Evolutionary conservation across 2,888 invertebrate species (phyloP).

Genomic region (Iselma pallidipennis): DNA sequence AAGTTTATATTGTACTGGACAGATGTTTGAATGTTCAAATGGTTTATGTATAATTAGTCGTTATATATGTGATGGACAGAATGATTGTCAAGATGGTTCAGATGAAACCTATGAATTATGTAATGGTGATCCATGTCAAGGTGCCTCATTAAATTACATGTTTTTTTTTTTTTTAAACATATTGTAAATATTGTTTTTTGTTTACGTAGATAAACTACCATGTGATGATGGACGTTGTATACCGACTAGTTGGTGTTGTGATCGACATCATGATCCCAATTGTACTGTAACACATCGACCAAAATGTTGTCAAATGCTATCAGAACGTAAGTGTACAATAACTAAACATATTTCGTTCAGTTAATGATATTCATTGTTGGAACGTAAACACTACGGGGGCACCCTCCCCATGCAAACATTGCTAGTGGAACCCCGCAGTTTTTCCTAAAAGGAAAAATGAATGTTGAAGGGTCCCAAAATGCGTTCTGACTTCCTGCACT

Average conservation of each 20-base stretch:
- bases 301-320: slow-evolving; percentile 54
- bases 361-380: too few relatives aligned
- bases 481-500: too few relatives aligned
- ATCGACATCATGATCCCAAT: slow-evolving; percentile 54
- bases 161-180: neutral
- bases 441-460: too few relatives aligned
- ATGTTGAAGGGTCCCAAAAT: too few relatives aligned
- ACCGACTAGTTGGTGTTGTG: slow-evolving; percentile 60
- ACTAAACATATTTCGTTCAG: too few relatives aligned
- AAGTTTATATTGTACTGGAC: slow-evolving; percentile 44
- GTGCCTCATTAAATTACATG: slow-evolving; percentile 30
- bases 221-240: slow-evolving; percentile 60
- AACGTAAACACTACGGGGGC: too few relatives aligned
- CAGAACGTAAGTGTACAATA: slow-evolving; percentile 47
- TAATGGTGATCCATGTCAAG: slow-evolving; percentile 55
- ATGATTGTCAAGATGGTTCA: slow-evolving; percentile 59
- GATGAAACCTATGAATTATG: slow-evolving; percentile 57
- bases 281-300: slow-evolving; percentile 56
- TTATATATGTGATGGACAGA: slow-evolving; percentile 60
- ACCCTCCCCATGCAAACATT: neutral
- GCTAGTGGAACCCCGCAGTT: neutral
- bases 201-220: slow-evolving; percentile 51
- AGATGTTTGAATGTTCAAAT: slow-evolving; percentile 51
- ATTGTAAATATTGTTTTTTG: slow-evolving; percentile 16
- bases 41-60: slow-evolving; percentile 57